Base-by-base conservation (phyloP, 2,797 vertebrate species). In the Bovichtus variegatus region DNA sequence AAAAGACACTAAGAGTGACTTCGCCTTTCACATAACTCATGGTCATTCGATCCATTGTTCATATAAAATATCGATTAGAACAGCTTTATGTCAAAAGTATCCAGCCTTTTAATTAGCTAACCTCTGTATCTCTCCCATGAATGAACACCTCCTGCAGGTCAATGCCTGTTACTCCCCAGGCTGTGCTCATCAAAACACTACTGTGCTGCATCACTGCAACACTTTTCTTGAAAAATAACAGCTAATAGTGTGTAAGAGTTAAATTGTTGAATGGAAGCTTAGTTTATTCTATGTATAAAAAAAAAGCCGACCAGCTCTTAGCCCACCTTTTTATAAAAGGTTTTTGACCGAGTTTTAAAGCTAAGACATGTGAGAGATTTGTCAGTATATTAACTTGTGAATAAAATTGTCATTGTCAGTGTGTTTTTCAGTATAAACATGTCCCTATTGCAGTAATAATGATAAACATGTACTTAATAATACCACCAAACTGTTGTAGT, bases 181-280 rank as follows among this genome's bases (percentile, higher is more conserved):
- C 3, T 1, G n/a, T 19, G 5, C 10, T 83, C 31, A 29, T 69
- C 38, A 77, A 63, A 36, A 23, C 70, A 8, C 49, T 89, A 15
- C 62, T 87, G 38, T 82, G 25, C 34, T 65, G 44, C 61, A 10
- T 83, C 44, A 58, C 76, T 34, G 78, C 34, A 75, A 36, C 21
- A 16, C 23, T 36, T 58, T 64, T 36, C 3, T 31, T 51, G 4
- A 51, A 58, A 8, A 46, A 19, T 29, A n/a, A 23, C 29, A 27
- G 9, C 3, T 23, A 0, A 36, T n/a, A 2, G 5, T 40, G 36
- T 64, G 9, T 25, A 15, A 49, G 23, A 3, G 1, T 40, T 49
- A 0, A 12, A 44, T n/a, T n/a, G n/a, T 27, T 40, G 9, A 15
- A 25, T 13, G 8, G 9, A 53, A 9, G 16, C 34, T 65, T 5